Conservation (phyloP, 2,113 vertebrate genomes). For the Microtus oregoni region DNA sequence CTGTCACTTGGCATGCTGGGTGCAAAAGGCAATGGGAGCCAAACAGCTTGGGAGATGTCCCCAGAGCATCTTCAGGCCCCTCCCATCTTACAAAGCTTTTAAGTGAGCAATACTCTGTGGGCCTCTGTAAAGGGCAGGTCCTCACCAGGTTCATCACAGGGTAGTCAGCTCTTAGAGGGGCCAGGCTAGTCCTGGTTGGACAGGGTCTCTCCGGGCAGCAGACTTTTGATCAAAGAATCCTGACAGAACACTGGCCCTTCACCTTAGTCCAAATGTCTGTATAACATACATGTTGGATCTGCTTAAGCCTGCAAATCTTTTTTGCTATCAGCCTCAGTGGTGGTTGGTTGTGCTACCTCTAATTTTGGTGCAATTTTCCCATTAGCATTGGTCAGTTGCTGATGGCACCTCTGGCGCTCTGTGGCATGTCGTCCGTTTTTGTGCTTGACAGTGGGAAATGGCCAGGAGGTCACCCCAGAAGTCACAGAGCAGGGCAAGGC, state of each 20-base stretch:
- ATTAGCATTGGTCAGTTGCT: accelerated
- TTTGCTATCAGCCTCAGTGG: neutral
- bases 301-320: neutral
- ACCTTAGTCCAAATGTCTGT: neutral
- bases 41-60: neutral
- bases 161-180: neutral
- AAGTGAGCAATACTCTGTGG: neutral
- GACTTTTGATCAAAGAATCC: neutral
- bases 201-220: neutral
- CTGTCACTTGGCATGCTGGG: neutral
- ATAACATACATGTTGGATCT: neutral
- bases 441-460: neutral
- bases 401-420: neutral
- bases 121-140: no score
- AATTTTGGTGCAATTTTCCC: accelerated
- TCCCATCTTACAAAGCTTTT: neutral
- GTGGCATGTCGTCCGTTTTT: neutral
- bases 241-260: neutral
- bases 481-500: neutral
- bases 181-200: neutral
- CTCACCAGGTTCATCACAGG: neutral
- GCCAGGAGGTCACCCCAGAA: neutral
- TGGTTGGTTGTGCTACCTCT: neutral
- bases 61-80: neutral
- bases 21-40: neutral